Base-by-base conservation (phyloP, 1,140 invertebrate species). In the Portunus trituberculatus region DNA sequence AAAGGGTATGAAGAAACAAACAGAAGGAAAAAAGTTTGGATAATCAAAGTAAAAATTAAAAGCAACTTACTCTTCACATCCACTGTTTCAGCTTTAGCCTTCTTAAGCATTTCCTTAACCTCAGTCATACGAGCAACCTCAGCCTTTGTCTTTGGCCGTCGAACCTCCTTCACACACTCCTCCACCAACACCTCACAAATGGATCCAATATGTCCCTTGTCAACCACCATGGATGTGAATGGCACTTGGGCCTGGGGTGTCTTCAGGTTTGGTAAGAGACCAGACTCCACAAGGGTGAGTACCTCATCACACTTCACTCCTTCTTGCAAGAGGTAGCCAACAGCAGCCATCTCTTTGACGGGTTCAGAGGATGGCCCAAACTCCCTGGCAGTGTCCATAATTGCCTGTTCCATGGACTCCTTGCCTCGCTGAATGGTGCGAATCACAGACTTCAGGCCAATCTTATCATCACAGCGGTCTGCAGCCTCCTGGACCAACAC, bases 241-340 rank as follows among this genome's bases (percentile, higher is more conserved):
- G 96, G 96, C 59, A 94, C 82, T 67, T 96, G 96, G 4, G 95
- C 48, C 88, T 96, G n/a, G 31, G 95, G 93, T 52, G 28, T 96
- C 76, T 94, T 94, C 31, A 96, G 88, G 82, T 91, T 94, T 28
- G 96, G 90, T 28, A 96, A 84, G 16, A 95, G 84, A 29, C 96
- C 96, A 67, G 96, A 94, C 45, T 96, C 97, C 96, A 95, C 91
- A 29, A 96, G 82, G 16, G 96, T 95, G 20, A 96, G 76, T 25
- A 96, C 96, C 91, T 96, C 96, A 52, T 96, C 92, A 93, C 96
- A 96, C 32, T 95, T 96, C n/a, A 96, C 96, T 82, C 96, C 96
- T 90, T 96, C 96, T 45, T 96, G 94, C 31, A 96, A 76, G 29
- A 96, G 89, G 31, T 96, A 93, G 12, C 96, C 96, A 48, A 96